These are phyloP conservation scores for Anguilla pacifica DNA, from an alignment of 2,797 vertebrate genomes.

Conservation along the genomic window DNA sequence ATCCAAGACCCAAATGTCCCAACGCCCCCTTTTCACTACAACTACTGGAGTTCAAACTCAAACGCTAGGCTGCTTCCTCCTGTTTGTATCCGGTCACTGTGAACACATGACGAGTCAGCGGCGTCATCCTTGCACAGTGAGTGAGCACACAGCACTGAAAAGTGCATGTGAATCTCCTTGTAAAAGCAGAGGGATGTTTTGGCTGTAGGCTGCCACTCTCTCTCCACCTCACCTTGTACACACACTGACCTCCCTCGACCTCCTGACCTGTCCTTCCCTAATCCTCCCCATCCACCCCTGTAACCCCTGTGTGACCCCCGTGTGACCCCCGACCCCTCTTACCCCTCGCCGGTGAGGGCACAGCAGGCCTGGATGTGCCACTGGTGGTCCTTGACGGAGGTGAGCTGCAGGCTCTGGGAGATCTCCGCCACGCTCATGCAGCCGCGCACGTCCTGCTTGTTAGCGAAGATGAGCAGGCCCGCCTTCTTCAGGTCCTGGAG, in stretches of 20 bases:
- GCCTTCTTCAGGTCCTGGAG: slow-evolving; percentile 90
- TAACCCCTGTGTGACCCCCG: not conserved
- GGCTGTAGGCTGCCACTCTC: not conserved
- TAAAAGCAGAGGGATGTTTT: not conserved
- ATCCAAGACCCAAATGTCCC: no score
- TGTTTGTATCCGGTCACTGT: no score
- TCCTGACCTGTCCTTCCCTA: no score
- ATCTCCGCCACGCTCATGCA: slow-evolving; percentile 98
- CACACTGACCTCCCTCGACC: not conserved
- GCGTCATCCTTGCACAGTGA: no score
- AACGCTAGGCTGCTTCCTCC: no score
- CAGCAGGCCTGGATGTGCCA: slow-evolving; percentile 99
- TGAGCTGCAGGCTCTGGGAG: slow-evolving; percentile 96
- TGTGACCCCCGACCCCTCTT: slow-evolving; percentile 55
- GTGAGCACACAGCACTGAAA: not conserved
- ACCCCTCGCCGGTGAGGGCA: slow-evolving; percentile 97
- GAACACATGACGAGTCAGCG: no score
- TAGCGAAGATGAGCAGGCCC: slow-evolving; percentile 94
- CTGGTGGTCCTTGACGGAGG: slow-evolving; percentile 97
- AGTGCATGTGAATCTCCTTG: not conserved
- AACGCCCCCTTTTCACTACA: no score
- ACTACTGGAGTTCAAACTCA: no score
- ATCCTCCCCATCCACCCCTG: no score
- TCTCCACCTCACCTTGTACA: not conserved
- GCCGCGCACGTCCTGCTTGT: slow-evolving; percentile 98